Evolutionary conservation across 2,888 invertebrate species (phyloP).

Genomic region (Pandemis heparana): DNA sequence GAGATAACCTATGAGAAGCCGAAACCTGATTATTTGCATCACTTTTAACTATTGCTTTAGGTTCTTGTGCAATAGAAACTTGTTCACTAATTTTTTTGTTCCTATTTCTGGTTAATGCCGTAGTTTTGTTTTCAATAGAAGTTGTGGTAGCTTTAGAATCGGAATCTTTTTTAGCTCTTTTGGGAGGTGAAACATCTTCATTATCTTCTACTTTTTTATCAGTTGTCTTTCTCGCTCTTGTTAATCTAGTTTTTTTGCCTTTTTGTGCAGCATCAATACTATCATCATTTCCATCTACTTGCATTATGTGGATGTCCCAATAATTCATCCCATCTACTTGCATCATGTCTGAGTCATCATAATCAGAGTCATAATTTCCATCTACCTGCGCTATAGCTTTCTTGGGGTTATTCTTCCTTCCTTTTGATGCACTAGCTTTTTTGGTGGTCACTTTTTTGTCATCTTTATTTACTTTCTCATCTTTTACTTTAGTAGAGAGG

Average conservation of each 20-base stretch:
- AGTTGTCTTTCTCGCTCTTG: constrained; percentile 55
- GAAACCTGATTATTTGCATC: constrained; percentile 7
- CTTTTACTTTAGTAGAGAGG: constrained; percentile 78
- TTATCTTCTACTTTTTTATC: constrained; percentile 50
- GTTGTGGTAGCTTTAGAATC: neutral
- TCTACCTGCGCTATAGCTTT: constrained; percentile 82
- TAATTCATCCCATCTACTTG: constrained; percentile 45
- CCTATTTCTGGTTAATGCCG: constrained; percentile 10
- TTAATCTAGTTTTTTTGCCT: constrained; percentile 53
- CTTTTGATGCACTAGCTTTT: constrained; percentile 45
- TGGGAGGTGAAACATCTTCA: constrained; percentile 46
- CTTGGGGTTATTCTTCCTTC: constrained; percentile 52
- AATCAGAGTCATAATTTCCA: constrained; percentile 76
- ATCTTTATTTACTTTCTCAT: constrained; percentile 49
- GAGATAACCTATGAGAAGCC: constrained; percentile 35
- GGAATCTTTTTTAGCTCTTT: constrained; percentile 27
- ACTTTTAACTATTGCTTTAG: neutral
- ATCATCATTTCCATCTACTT: constrained; percentile 73
- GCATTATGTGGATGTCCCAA: constrained; percentile 61
- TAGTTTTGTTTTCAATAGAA: constrained; percentile 2
- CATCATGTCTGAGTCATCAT: constrained; percentile 36
- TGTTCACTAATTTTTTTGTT: constrained; percentile 23
- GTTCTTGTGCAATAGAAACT: neutral
- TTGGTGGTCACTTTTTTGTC: constrained; percentile 47
- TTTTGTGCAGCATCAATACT: constrained; percentile 28